A percentile compares a stretch with the other conserved stretches of the same genome.
Evolutionary conservation across 2,797 vertebrate species (phyloP).

Genomic region (Hydrophis major): DNA sequence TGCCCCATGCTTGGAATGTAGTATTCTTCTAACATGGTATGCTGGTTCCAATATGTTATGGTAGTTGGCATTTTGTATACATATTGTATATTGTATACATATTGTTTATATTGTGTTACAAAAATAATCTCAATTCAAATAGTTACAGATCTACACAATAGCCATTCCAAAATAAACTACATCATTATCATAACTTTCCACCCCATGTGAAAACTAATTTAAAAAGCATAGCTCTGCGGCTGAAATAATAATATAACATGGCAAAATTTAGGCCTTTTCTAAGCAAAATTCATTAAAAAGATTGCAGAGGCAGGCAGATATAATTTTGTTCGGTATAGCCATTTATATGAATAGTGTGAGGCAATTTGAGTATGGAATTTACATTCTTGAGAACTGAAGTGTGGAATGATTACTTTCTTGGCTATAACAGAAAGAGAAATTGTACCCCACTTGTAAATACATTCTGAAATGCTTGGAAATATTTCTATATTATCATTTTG

Average conservation of each 20-base stretch:
- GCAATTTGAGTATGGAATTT: conserved; percentile 43
- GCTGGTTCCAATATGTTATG: background rate
- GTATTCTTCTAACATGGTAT: background rate
- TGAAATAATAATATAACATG: conserved; percentile 50
- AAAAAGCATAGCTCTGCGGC: conserved; percentile 13
- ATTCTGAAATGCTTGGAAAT: conserved; percentile 10
- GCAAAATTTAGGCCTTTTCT: background rate
- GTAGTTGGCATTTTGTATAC: background rate
- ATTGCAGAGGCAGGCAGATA: conserved; percentile 43
- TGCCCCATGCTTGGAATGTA: background rate
- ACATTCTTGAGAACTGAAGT: conserved; percentile 9
- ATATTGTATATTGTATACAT: background rate
- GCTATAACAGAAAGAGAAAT: conserved; percentile 22
- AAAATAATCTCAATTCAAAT: conserved; percentile 38
- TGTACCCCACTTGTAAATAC: conserved; percentile 29
- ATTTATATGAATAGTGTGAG: conserved; percentile 29
- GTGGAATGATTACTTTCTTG: conserved; percentile 39
- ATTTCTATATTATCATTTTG: conserved; percentile 27
- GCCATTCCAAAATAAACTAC: conserved; percentile 42
- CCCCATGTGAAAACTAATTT: conserved; percentile 43
- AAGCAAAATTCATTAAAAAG: conserved; percentile 49
- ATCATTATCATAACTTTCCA: conserved; percentile 40
- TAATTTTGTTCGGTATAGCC: conserved; percentile 42
- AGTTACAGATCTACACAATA: conserved; percentile 33
- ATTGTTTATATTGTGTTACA: background rate